Base-by-base conservation (phyloP, 2,797 vertebrate species). In the Enteromius afrohamiltoni region DNA sequence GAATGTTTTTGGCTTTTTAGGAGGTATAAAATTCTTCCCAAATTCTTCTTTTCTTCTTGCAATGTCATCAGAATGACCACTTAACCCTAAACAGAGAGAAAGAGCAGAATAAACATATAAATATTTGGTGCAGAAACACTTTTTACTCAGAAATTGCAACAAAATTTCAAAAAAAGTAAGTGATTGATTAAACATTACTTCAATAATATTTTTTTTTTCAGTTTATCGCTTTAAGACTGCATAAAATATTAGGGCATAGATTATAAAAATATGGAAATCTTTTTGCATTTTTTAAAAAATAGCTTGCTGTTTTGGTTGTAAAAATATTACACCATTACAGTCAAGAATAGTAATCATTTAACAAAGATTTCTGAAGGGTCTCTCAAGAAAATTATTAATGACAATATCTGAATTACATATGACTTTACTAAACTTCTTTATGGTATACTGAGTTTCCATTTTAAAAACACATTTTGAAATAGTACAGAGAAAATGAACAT, bases 1-100 rank as follows among this genome's bases (percentile, higher is more conserved):
- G 95, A 99, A 99, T 87, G 98, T 99, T 96, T 99, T 99, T 95
- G 98, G 96, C 96, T 98, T 99, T 95, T 99, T 99, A 80, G 98
- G 98, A 96, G 98, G 97, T 93, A 99, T 99, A 91, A 97, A 92
- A 92, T 99, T 99, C 93, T 95, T 92, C 92, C 98, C 98, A 91
- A 96, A 99, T 92, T 95, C 95, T 92, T 95, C 93, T 94, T 94
- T 97, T 91, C 98, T 96, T 90, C 96, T 95, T 90, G 95, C 92
- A 89, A 98, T 93, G 91, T 99, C 98, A 84, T 96, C 95, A 74
- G 92, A 86, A 3, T 93, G 95, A 84, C 96, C 96, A 2, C 96
- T 95, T 91, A 99, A 95, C 86, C 98, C 98, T 99, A 93, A 85
- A 62, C 87, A 82, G 85, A 31, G 34, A 85, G 75, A 75, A 40